Evolutionary conservation across 2,797 vertebrate genomes (phyloP), one percentile per base, ranked within the genome.

Genomic region (Columba guinea): DNA sequence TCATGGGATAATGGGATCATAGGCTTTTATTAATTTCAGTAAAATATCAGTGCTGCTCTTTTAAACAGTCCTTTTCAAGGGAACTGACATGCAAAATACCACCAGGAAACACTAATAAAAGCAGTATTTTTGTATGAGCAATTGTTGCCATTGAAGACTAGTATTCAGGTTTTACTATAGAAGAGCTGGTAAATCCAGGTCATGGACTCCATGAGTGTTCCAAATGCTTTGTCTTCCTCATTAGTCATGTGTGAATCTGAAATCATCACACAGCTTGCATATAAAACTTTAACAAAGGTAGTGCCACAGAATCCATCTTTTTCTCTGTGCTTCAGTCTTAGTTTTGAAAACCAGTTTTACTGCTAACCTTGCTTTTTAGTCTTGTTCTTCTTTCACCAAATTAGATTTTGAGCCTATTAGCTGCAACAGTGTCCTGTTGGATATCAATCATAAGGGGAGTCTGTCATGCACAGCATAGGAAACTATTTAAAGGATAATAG

Each of bases 321-420:
- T 74, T 46, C 18, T 73, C 34, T 64, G 2, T 44, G 5, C 89
- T 89, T 87, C 58, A 59, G 27, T 55, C 44, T 68, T 92, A 10
- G 19, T 63, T 87, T 85, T 22, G 7, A 91, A 64, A 48, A 85
- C 49, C 13, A 26, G 12, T 84, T 87, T 86, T 89, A 55, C 30
- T 84, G 69, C 20, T 91, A 68, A 52, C 48, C 23, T 94, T 89
- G 35, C n/a, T 62, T 81, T 85, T 83, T 44, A 37, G 27, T 58
- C 75, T 71, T 44, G 7, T 58, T 92, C 46, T 88, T 78, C 41
- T 87, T 84, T 69, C 48, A 24, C 48, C 69, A 87, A 69, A 88
- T 92, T 85, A 67, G 34, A 63, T 92, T 93, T 83, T 75, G 73
- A 71, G 65, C 32, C 64, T 80, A 71, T 85, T 93, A 87, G 30